Base-by-base conservation (phyloP, 2,797 vertebrate genomes). In the Pipistrellus nathusii region DNA sequence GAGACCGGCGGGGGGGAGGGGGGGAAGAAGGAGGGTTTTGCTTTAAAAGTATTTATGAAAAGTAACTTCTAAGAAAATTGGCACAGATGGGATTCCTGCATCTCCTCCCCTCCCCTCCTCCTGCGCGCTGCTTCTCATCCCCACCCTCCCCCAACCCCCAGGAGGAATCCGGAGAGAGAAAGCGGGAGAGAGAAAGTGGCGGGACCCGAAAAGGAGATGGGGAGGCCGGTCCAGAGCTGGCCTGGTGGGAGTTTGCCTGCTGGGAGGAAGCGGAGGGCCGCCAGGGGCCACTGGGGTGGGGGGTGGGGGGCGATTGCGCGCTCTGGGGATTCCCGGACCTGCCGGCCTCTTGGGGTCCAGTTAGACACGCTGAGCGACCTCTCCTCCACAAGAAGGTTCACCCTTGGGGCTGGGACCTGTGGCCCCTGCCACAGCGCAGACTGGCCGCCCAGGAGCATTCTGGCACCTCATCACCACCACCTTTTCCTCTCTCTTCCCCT, bases 31-130 rank as follows among this genome's bases (percentile, higher is more conserved):
- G 23, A 59, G 23, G 55, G 23, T 59, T 59, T 59, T 59, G 62
- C 13, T 78, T 93, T 93, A n/a, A 92, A 95, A 95, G 80, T 75
- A 80, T 82, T 90, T 77, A 84, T 90, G 76, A 84, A 96, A 96
- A 94, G 93, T 85, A 94, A 96, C 93, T 95, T 95, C 90, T 73
- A 80, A 90, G 83, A 64, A 77, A 90, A 66, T 35, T 80, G 80
- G 93, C 86, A 83, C 73, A 69, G 73, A 85, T 88, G 75, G 73
- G 25, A 59, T 76, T 90, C 83, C 87, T 88, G 78, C 93, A 23
- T 84, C 87, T 80, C 41, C 27, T 48, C 44, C 77, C 35, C 30
- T 57, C n/a, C 71, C 55, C 57, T 27, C 48, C 35, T 14, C 85
- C 46, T 12, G 32, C 18, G 27, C 78, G 20, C 88, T 21, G 25